Base-by-base conservation (phyloP, 2,888 invertebrate genomes). In the Digitonthophagus gazella region DNA sequence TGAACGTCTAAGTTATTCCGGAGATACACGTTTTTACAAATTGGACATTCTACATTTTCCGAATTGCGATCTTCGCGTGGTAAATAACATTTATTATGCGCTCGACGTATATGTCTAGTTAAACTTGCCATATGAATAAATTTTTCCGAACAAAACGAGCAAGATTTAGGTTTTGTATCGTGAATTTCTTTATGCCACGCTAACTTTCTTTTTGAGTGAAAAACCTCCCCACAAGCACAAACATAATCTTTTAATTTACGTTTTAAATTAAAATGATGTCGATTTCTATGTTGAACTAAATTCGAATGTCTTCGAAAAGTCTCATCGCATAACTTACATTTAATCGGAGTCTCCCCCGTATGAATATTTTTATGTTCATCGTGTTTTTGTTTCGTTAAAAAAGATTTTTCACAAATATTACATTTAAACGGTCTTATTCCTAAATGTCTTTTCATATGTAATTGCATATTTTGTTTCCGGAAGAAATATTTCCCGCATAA, bases 161-260 rank as follows among this genome's bases (percentile, higher is more conserved):
- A 96, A 61, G 93, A 90, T 81, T 93, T 93, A 28, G 95, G 94
- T 79, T 90, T 89, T 20, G 88, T 85, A 71, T 92, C 93, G 83
- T 95, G 95, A 2, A 91, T 91, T 83, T 95, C 95, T 78, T 90
- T 89, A 84, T 96, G 95, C 93, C 94, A 93, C 2, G 88, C 88
- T 74, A 94, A 87, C 82, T 93, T 93, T 75, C 93, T 93, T 79
- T 91, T 91, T 66, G 94, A 92, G 78, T 92, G 93, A 82, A 93
- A 89, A 69, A 93, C 89, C 74, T 91, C 91, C 56, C 94, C 93
- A 82, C 94, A 94, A 15, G 66, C 77, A 73, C 82, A 83, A 54
- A 82, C 78, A 70, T 80, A 83, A 72, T 83, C 82, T 67, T 69
- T 72, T 58, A 87, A 84, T 76, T 90, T 91, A 71, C 88, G 86